phyloP scores from a whole-genome alignment of 2,113 vertebrate genomes.

The Butorides virescens region DNA sequence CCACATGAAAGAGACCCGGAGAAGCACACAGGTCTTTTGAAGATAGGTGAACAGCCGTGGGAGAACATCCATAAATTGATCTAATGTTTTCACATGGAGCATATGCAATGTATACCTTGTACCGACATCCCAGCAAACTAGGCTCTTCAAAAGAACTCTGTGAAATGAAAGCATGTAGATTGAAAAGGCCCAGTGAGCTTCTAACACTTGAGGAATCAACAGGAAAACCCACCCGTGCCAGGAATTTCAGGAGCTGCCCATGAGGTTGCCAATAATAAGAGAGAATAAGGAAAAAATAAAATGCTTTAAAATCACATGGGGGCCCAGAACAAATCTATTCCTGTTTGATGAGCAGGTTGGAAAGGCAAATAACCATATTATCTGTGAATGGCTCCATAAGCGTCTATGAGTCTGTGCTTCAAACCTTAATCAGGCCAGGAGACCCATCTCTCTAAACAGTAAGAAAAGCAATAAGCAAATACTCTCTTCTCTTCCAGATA shows the following conservation, averaged over 20 bases:
- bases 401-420: neutral
- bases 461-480: neutral
- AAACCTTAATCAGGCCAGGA: neutral
- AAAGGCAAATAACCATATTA: neutral
- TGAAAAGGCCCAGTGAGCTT: neutral
- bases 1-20: neutral
- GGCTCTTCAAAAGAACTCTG: neutral
- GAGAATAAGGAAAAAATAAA: neutral
- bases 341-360: neutral
- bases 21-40: neutral
- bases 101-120: neutral
- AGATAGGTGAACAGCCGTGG: neutral
- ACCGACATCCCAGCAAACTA: neutral
- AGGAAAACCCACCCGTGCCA: neutral
- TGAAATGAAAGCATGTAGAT: neutral
- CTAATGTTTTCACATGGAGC: neutral
- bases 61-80: neutral
- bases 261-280: neutral
- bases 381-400: neutral
- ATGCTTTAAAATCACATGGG: neutral
- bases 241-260: neutral
- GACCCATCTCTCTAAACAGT: neutral
- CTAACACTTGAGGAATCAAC: neutral
- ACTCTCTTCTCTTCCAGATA: neutral
- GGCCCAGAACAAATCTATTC: neutral